Percentiles rank a stretch among this genome's conserved stretches.
Conservation (phyloP, 2,797 vertebrate genomes). For the Xiphophorus birchmanni region DNA sequence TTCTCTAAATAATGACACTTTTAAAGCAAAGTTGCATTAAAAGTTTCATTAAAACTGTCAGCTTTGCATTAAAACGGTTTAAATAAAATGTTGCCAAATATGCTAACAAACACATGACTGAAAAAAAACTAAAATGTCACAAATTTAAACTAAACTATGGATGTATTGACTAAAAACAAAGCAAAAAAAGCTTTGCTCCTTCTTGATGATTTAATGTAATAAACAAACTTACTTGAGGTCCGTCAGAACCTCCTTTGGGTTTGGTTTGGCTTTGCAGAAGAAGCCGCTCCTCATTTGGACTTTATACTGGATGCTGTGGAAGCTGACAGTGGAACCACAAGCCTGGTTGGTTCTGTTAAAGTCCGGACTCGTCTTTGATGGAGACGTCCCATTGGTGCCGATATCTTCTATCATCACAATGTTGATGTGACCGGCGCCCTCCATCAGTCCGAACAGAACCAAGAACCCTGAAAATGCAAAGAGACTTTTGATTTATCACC, state of each 20-base stretch:
- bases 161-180: not conserved
- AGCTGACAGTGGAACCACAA: constrained; percentile 78
- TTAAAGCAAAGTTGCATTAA: too few species aligned
- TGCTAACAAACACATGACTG: not conserved
- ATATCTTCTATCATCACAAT: constrained; percentile 70
- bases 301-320: constrained; percentile 80
- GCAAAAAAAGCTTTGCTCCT: not conserved
- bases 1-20: too few species aligned
- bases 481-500: not conserved
- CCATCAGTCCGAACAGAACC: constrained; percentile 49
- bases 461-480: not conserved
- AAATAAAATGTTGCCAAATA: too few species aligned
- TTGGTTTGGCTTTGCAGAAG: constrained; percentile 57
- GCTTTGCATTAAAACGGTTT: too few species aligned
- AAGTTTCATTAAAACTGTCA: too few species aligned
- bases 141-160: not conserved
- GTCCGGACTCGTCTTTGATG: constrained; percentile 37
- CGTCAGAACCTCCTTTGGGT: constrained; percentile 69
- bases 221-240: constrained; percentile 78
- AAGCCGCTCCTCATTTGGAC: constrained; percentile 65
- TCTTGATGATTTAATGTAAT: not conserved
- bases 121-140: not conserved
- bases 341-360: constrained; percentile 31
- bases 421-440: constrained; percentile 63
- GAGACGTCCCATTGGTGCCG: constrained; percentile 56